Conservation (phyloP, 2,113 vertebrate genomes). For the Oostethus manadensis region DNA sequence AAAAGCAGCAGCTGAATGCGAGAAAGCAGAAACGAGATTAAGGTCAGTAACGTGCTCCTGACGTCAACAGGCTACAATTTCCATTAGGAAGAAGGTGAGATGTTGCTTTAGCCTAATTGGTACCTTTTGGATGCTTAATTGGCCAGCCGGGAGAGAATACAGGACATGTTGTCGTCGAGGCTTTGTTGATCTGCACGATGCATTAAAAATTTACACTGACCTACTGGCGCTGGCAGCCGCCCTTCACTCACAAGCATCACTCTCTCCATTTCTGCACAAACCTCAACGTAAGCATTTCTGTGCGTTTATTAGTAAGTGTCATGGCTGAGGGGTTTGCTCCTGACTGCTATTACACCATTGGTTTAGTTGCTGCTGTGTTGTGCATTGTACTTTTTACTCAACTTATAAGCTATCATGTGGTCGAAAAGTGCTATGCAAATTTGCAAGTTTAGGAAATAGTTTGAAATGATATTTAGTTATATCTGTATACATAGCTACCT, state of each 20-base stretch:
- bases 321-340: too few species aligned
- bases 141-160: conserved; percentile 35
- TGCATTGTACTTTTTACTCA: too few species aligned
- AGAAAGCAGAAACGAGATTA: conserved; percentile 52
- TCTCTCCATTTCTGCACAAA: too few species aligned
- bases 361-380: too few species aligned
- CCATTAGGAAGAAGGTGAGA: conserved; percentile 29
- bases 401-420: too few species aligned
- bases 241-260: conserved; percentile 45
- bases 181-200: conserved; percentile 60
- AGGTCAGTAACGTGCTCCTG: conserved; percentile 35
- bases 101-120: conserved; percentile 64
- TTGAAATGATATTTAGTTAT: neutral
- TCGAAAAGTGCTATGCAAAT: too few species aligned
- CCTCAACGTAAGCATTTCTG: neutral
- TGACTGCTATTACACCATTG: too few species aligned
- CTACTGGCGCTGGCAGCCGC: conserved; percentile 61
- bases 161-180: conserved; percentile 18
- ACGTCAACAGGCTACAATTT: conserved; percentile 25
- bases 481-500: too few species aligned
- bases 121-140: conserved; percentile 68
- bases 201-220: conserved; percentile 77
- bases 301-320: neutral
- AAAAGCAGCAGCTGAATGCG: conserved; percentile 43
- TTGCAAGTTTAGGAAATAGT: too few species aligned